Evolutionary conservation across 2,888 invertebrate genomes (phyloP), one percentile per base, ranked within the genome.

Genomic region (Dryobotodes eremita): DNA sequence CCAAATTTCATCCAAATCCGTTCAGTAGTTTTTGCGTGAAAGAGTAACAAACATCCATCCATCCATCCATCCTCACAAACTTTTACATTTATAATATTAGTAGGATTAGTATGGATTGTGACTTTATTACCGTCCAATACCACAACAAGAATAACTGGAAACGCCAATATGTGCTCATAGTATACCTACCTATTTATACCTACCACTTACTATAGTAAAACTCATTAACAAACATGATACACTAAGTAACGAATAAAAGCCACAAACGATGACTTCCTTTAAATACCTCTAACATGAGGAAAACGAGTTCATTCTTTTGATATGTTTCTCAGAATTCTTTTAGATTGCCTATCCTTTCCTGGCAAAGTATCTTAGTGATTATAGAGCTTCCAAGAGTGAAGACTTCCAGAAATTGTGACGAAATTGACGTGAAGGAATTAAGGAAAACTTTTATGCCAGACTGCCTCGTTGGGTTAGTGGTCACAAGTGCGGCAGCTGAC

Each of bases 221-320:
- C 73, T 79, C 71, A 82, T 83, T 80, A 83, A 75, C 61, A 82
- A 46, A 73, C 75, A 77, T 73, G 72, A 79, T 83, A 86, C 75
- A 82, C 50, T 46, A 48, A 69, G 77, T 80, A 79, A 77, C 77
- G 75, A 83, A 81, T 79, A 89, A 87, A 79, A 90, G 88, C 86
- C 89, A 59, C 88, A 88, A 89, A 66, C 31, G 36, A 73, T 59
- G 57, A 83, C 79, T 83, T 88, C 89, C 89, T 86, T 68, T 71
- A 71, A 83, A 81, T 36, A 26, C 69, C 61, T 84, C 57, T 15
- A 15, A 46, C 50, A 88, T 71, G 55, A 88, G 89, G 89, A 86
- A 90, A 90, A 90, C 82, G 79, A 69, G 73, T 79, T 81, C 86
- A 87, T 91, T 89, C 85, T 88, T 86, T 82, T 83, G 83, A 86